Evolutionary conservation across 2,113 vertebrate species (phyloP), one percentile per base, ranked within the genome.

Genomic region (Pantherophis guttatus): DNA sequence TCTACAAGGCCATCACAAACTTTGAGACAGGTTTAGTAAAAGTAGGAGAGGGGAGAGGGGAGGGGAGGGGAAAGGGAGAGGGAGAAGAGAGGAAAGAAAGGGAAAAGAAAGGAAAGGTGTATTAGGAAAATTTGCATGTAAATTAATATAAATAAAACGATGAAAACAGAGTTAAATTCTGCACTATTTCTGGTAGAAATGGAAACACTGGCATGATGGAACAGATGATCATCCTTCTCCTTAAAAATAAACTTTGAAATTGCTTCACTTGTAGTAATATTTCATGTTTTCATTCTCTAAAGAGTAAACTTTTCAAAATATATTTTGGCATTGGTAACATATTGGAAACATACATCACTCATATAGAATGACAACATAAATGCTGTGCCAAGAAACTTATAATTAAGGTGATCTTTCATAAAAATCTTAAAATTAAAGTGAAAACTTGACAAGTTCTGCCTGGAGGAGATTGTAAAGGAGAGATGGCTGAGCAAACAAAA

Each of bases 381-480:
- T 93, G 26, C 19, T 5, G 90, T 93, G 85, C 33, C 93, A 96
- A 70, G 53, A 95, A 91, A 93, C 94, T 33, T 96, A n/a, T 95
- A 97, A 97, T 97, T 97, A 96, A 95, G n/a, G 23, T 94, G 91
- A 96, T 97, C 92, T 96, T 97, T 97, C 95, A 96, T 58, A 95
- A 62, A 94, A 92, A 44, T 95, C 85, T 95, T 93, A 92, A 52
- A 96, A 96, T 95, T 95, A 96, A 96, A 96, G 13, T 92, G 26
- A 94, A 94, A 93, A 88, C 58, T 96, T 96, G 92, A 96, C 90
- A 96, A 86, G 12, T 87, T 96, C 15, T 91, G 92, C 96, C 75
- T 90, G 29, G 58, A 95, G 55, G 9, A 95, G 96, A n/a, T 91
- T 12, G 65, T 94, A 93, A 96, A 93, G 17, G 86, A 95, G 58